A percentile compares a stretch with the other conserved stretches of the same genome.
Conservation (phyloP, 2,113 vertebrate species). For the Antechinus stuartii region DNA sequence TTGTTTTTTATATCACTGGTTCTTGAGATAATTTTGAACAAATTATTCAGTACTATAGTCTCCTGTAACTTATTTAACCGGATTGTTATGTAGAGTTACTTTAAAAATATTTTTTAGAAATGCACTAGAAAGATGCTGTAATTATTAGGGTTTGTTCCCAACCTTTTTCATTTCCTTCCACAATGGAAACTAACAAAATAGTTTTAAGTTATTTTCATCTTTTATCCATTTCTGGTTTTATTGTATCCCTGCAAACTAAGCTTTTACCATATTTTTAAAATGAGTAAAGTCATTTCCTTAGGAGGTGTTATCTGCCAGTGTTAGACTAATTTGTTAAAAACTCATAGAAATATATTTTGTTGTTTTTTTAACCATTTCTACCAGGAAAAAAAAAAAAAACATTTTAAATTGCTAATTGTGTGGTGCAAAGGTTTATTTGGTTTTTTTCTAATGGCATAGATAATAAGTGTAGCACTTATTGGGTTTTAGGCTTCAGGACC, state of each 20-base stretch:
- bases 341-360: constrained; percentile 11
- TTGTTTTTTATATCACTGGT: constrained; percentile 45
- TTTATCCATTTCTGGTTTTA: neutral
- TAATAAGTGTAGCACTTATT: constrained; percentile 26
- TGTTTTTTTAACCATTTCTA: constrained; percentile 18
- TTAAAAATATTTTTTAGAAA: neutral
- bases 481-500: constrained; percentile 52
- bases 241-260: neutral
- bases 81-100: neutral
- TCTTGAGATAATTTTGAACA: constrained; percentile 37
- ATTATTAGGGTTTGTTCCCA: neutral
- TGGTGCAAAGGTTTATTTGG: constrained; percentile 48
- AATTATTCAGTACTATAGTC: constrained; percentile 26
- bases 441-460: constrained; percentile 53
- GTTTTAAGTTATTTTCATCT: neutral
- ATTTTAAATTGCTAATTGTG: constrained; percentile 37
- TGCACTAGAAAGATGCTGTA: neutral
- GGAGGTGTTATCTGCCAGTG: neutral
- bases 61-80: neutral
- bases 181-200: neutral
- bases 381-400: constrained; percentile 46
- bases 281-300: neutral
- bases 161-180: neutral
- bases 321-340: constrained; percentile 49
- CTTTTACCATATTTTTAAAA: neutral